phyloP scores from a whole-genome alignment of 2,113 vertebrate species.

The Misgurnus mizolepis region DNA sequence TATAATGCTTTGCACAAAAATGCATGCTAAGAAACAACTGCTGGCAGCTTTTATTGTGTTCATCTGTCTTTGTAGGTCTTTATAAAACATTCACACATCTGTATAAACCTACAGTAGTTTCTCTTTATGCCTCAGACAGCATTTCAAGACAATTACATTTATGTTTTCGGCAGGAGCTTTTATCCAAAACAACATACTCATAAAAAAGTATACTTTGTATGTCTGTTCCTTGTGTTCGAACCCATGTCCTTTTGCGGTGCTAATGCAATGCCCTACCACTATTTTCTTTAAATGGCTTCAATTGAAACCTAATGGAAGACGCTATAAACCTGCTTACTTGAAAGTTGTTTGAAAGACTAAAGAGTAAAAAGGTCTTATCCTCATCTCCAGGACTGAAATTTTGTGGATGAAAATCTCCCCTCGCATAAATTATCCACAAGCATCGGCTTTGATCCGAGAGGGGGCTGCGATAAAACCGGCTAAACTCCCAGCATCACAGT shows the following conservation, averaged over 20 bases:
- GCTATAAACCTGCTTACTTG: neutral
- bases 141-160: neutral
- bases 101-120: slow-evolving; percentile 4
- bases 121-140: neutral
- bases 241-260: no score
- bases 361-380: neutral
- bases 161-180: no score
- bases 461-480: neutral
- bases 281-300: no score
- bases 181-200: no score
- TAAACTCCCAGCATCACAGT: slow-evolving; percentile 1
- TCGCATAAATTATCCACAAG: slow-evolving; percentile 48
- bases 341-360: neutral
- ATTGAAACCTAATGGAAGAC: neutral
- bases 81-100: neutral
- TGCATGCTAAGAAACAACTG: neutral
- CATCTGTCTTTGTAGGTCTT: neutral
- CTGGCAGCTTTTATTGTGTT: neutral
- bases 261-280: no score
- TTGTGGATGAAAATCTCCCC: slow-evolving; percentile 34
- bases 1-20: neutral
- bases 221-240: no score
- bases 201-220: no score
- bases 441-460: slow-evolving; percentile 48
- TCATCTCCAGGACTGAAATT: slow-evolving; percentile 42